These are phyloP conservation scores for Atherinosoma microstoma DNA, from an alignment of 2,797 vertebrate species.

Conservation along the genomic window DNA sequence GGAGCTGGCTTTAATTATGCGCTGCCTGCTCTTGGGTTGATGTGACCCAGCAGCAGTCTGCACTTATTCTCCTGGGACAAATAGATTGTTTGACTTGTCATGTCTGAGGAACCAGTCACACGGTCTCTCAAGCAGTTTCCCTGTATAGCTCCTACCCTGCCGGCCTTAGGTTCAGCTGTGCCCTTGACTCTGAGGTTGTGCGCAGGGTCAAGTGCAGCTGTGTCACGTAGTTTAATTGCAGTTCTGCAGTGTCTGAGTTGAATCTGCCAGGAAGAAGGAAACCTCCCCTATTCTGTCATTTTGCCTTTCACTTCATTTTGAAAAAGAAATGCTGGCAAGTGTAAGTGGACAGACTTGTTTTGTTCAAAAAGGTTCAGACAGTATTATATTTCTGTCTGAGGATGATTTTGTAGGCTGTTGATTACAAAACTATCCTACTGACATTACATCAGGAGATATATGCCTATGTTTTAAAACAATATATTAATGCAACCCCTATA, in stretches of 20 bases:
- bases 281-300: slow-evolving; percentile 49
- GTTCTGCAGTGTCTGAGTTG: background rate
- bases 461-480: background rate
- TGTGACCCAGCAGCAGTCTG: slow-evolving; percentile 79
- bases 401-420: background rate
- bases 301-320: slow-evolving; percentile 35
- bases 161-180: slow-evolving; percentile 25
- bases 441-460: background rate
- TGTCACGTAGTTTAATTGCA: slow-evolving; percentile 45
- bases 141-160: slow-evolving; percentile 34
- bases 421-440: background rate
- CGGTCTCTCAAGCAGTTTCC: slow-evolving; percentile 47
- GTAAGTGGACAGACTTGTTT: slow-evolving; percentile 27
- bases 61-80: slow-evolving; percentile 63
- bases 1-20: slow-evolving; percentile 76
- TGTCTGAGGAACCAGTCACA: slow-evolving; percentile 64
- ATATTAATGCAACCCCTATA: background rate
- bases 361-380: slow-evolving; percentile 12
- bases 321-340: slow-evolving; percentile 37
- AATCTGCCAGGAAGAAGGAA: slow-evolving; percentile 59
- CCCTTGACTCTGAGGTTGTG: slow-evolving; percentile 41
- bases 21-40: slow-evolving; percentile 74
- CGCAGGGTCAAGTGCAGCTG: slow-evolving; percentile 49
- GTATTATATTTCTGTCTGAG: slow-evolving; percentile 1
- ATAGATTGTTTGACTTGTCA: slow-evolving; percentile 73